Base-by-base conservation (phyloP, 2,113 vertebrate species). In the Pomatorhinus ruficollis region DNA sequence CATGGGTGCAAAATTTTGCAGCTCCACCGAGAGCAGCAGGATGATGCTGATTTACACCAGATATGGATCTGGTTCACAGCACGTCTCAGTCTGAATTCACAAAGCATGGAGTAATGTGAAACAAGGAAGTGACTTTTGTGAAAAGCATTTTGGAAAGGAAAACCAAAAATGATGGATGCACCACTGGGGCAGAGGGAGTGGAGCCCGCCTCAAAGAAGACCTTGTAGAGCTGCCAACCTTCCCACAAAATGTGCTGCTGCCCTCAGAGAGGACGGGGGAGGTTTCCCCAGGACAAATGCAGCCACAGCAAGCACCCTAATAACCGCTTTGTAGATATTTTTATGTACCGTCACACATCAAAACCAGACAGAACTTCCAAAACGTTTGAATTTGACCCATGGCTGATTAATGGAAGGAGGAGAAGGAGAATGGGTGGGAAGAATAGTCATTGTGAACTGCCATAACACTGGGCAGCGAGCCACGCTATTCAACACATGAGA, bases 71-170 rank as follows among this genome's bases (percentile, higher is more conserved):
- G 81, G 10, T 93, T 89, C 88, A 11, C 70, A 91, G 83, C 75
- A 49, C 83, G 85, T 63, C 91, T 82, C 94, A 47, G 65, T 75
- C 80, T 92, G 92, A 94, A 97, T 95, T 95, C 95, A 96, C 84
- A 86, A 94, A 88, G 96, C 74, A 59, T 94, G 87, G 87, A 95
- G 92, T 96, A 94, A 97, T 97, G 96, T 87, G 90, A 93, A 97
- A 95, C 65, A 25, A 97, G 95, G 95, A 97, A 97, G 95, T 97
- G 95, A 97, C 95, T 97, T 95, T 91, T 96, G 87, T 97, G 90
- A 96, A 97, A 96, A 96, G 85, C 92, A 95, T 96, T 96, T 97
- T 97, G 94, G 95, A 97, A 97, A 81, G 90, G 96, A 96, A 97
- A 97, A 97, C 95, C 79, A 91, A 93, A 96, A 95, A 95, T 97